A percentile compares a stretch with the other conserved stretches of the same genome.
Conservation (phyloP, 2,113 vertebrate species). For the Psittacara wagleri region DNA sequence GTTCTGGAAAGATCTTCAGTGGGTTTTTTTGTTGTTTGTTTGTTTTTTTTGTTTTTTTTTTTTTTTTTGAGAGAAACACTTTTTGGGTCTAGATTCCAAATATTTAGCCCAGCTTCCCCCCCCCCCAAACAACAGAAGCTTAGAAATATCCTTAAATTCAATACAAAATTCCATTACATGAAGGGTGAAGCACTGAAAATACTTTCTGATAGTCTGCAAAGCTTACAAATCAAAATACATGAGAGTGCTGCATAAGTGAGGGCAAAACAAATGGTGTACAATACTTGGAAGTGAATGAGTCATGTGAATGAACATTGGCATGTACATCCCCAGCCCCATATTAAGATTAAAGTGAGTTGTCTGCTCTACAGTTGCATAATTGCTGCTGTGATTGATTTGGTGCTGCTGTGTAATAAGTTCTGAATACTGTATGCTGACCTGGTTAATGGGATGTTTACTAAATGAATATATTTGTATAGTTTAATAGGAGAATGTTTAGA, state of each 20-base stretch:
- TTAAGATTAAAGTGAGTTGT: slow-evolving; percentile 53
- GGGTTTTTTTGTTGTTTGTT: too few relatives aligned
- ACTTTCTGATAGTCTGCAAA: neutral
- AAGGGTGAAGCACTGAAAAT: neutral
- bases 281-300: slow-evolving; percentile 5
- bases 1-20: neutral
- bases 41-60: neutral
- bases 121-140: neutral
- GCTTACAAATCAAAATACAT: neutral
- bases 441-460: slow-evolving; percentile 63
- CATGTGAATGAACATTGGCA: slow-evolving; percentile 14
- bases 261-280: neutral
- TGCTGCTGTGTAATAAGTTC: slow-evolving; percentile 38
- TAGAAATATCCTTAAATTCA: neutral
- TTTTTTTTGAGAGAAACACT: neutral
- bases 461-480: slow-evolving; percentile 54
- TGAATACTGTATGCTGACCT: slow-evolving; percentile 38
- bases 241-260: neutral
- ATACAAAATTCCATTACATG: neutral
- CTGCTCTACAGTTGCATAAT: slow-evolving; percentile 31
- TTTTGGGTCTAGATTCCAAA: neutral
- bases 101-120: neutral
- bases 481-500: slow-evolving; percentile 37
- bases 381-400: slow-evolving; percentile 51
- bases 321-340: neutral